These are phyloP conservation scores for Eueides isabella DNA, from an alignment of 1,140 invertebrate genomes.

Conservation along the genomic window DNA sequence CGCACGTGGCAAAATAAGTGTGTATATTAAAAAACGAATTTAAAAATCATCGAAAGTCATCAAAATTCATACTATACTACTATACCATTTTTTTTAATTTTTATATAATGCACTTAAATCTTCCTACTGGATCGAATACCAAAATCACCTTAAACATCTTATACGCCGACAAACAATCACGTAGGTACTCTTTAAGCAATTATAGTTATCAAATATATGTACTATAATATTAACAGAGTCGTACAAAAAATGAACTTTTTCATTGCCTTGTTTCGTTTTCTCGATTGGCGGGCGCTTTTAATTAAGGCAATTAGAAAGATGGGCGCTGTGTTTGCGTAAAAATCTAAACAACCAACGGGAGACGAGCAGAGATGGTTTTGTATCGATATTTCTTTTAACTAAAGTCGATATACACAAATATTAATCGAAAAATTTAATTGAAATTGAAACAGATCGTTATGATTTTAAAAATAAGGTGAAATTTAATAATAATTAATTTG, in stretches of 20 bases:
- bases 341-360: slow-evolving; percentile 70
- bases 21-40: too few species aligned
- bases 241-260: slow-evolving; percentile 32
- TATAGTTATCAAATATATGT: slow-evolving; percentile 5
- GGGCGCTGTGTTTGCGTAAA: slow-evolving; percentile 73
- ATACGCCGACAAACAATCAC: background rate
- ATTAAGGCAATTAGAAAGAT: slow-evolving; percentile 78
- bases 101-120: too few species aligned
- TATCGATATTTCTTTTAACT: slow-evolving; percentile 27
- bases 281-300: slow-evolving; percentile 64
- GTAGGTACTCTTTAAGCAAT: background rate
- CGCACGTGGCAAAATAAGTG: background rate
- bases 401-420: slow-evolving; percentile 2
- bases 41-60: too few species aligned
- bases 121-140: background rate
- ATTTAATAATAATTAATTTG: too few species aligned
- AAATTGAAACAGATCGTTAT: background rate
- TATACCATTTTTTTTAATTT: too few species aligned
- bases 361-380: slow-evolving; percentile 41
- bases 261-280: slow-evolving; percentile 35
- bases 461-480: background rate
- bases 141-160: background rate
- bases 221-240: slow-evolving; percentile 15
- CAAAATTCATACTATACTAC: too few species aligned
- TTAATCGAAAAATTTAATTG: background rate